Evolutionary conservation across 2,797 vertebrate species (phyloP).

Genomic region (Tapera naevia): DNA sequence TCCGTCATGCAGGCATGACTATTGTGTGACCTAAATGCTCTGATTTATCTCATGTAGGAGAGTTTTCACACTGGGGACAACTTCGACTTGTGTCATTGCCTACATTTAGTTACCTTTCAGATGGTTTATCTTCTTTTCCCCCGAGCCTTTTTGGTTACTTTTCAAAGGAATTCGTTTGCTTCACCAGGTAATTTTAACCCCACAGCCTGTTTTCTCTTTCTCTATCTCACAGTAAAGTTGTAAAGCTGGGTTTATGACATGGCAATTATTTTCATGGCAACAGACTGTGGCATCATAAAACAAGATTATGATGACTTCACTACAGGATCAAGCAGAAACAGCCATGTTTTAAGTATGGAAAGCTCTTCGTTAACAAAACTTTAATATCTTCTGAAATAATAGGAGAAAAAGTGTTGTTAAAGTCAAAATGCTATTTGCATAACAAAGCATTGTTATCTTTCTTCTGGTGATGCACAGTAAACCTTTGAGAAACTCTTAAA

Average conservation of each 20-base stretch:
- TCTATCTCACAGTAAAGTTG: constrained; percentile 22
- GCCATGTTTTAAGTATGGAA: not conserved
- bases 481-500: not conserved
- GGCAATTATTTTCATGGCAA: constrained; percentile 54
- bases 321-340: constrained; percentile 6
- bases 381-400: not conserved
- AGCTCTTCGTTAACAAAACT: not conserved
- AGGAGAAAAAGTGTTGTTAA: not conserved
- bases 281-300: constrained; percentile 50
- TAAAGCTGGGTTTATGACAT: constrained; percentile 43
- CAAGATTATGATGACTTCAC: constrained; percentile 30
- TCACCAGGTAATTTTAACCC: not conserved
- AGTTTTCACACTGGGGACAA: not conserved
- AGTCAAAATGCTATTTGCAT: not conserved
- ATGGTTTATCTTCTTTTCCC: not conserved
- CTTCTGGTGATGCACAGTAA: not conserved
- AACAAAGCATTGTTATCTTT: not conserved
- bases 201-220: constrained; percentile 9
- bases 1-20: constrained; percentile 49
- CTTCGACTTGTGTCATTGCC: not conserved
- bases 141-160: not conserved
- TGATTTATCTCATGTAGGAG: not conserved
- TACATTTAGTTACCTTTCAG: not conserved
- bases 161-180: constrained; percentile 15
- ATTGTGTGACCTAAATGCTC: constrained; percentile 40